phyloP scores from a whole-genome alignment of 2,797 vertebrate species.

The Enteromius anoplus region DNA sequence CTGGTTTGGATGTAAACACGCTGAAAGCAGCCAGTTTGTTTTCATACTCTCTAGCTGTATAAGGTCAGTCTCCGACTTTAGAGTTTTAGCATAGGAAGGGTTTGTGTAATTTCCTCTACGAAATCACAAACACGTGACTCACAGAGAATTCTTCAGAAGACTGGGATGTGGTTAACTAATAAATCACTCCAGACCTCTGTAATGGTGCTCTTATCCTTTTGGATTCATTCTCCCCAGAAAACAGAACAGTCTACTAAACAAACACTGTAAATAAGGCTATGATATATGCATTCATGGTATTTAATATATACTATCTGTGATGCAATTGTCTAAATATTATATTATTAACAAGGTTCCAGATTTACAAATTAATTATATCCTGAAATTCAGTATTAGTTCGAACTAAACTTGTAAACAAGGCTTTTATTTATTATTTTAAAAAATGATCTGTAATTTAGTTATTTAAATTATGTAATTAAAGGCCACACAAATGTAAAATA shows the following conservation, averaged over 20 bases:
- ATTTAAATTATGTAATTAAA: not conserved
- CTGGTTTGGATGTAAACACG: constrained; percentile 6
- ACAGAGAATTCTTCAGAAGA: constrained; percentile 6
- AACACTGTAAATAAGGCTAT: not conserved
- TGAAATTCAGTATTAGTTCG: not conserved
- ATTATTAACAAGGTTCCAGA: not conserved
- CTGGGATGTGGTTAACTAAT: constrained; percentile 33
- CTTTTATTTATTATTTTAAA: not conserved
- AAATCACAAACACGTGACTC: constrained; percentile 24
- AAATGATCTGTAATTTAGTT: not conserved
- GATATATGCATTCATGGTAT: not conserved
- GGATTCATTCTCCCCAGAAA: not conserved
- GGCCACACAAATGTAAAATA: not conserved
- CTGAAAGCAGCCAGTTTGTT: constrained; percentile 4
- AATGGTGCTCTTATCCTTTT: not conserved
- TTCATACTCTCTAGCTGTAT: not conserved
- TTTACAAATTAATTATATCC: too few relatives aligned
- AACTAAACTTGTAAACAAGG: too few relatives aligned
- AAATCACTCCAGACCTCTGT: constrained; percentile 7
- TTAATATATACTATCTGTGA: too few relatives aligned
- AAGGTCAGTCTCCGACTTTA: not conserved
- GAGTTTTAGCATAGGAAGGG: not conserved
- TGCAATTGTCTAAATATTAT: not conserved
- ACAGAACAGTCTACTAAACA: not conserved
- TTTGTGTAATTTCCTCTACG: not conserved